Evolutionary conservation across 2,888 invertebrate genomes (phyloP).

Genomic region (Platycheirus rosarum): DNA sequence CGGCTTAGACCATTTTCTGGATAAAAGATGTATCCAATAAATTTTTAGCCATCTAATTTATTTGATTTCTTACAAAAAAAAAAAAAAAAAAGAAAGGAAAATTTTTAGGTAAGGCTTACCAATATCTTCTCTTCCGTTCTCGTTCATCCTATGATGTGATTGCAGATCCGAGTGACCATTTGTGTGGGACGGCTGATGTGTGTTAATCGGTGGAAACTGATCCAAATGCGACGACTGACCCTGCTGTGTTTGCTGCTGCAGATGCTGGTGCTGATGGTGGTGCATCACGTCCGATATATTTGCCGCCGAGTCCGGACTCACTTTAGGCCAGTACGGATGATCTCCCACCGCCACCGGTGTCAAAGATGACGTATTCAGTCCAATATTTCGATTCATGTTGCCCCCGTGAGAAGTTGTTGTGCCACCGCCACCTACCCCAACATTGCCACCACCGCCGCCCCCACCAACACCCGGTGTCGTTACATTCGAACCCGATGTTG

Average conservation of each 20-base stretch:
- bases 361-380: constrained; percentile 73
- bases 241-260: constrained; percentile 84
- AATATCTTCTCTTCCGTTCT: constrained; percentile 83
- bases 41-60: no score
- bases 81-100: no score
- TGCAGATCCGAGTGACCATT: constrained; percentile 88
- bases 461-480: constrained; percentile 82
- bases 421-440: constrained; percentile 65
- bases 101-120: no score
- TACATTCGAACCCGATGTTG: constrained; percentile 79
- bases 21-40: no score
- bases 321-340: constrained; percentile 93
- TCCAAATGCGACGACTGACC: constrained; percentile 83
- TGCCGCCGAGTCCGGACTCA: constrained; percentile 90
- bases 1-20: no score
- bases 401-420: constrained; percentile 63
- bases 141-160: constrained; percentile 85
- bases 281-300: constrained; percentile 86
- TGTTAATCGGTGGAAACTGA: constrained; percentile 76
- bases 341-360: constrained; percentile 83
- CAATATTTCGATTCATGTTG: constrained; percentile 75
- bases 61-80: no score
- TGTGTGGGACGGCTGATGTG: constrained; percentile 78
- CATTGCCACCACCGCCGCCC: constrained; percentile 77
- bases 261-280: constrained; percentile 85